phyloP scores from a whole-genome alignment of 2,113 vertebrate species.

The Phylloscopus trochiloides region DNA sequence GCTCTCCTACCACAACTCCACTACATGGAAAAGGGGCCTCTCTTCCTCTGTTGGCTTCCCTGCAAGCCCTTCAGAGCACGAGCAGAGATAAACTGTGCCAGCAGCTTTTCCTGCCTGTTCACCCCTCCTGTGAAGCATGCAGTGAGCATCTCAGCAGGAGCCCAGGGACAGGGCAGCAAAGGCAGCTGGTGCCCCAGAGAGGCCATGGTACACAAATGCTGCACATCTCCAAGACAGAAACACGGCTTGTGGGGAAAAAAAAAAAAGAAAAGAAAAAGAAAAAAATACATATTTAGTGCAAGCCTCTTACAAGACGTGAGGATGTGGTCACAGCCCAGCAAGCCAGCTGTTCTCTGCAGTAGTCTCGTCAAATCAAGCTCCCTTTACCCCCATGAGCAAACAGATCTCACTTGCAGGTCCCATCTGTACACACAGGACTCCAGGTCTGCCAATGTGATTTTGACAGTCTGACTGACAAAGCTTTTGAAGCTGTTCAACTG shows the following conservation, averaged over 20 bases:
- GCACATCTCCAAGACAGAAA: not conserved
- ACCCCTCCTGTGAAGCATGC: accelerated
- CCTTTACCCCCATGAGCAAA: not conserved
- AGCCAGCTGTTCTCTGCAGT: not conserved
- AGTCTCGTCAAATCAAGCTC: not conserved
- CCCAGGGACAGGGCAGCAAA: not conserved
- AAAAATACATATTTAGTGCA: not conserved
- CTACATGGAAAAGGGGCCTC: not conserved
- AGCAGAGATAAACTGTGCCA: not conserved
- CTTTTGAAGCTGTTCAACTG: constrained; percentile 27
- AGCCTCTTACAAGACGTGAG: not conserved
- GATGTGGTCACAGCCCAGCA: not conserved
- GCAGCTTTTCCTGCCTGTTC: not conserved
- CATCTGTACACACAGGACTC: not conserved
- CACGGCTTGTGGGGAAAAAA: accelerated
- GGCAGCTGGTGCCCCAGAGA: not conserved
- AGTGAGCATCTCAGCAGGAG: accelerated
- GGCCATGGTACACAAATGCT: accelerated
- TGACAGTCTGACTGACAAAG: constrained; percentile 2
- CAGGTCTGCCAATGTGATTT: not conserved
- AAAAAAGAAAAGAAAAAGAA: too few relatives aligned
- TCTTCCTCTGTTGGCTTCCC: not conserved
- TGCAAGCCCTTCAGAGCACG: not conserved
- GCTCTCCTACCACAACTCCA: not conserved
- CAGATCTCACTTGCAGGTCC: not conserved